These are phyloP conservation scores for Phyto melanocephala DNA, from an alignment of 2,888 invertebrate species.

Conservation along the genomic window DNA sequence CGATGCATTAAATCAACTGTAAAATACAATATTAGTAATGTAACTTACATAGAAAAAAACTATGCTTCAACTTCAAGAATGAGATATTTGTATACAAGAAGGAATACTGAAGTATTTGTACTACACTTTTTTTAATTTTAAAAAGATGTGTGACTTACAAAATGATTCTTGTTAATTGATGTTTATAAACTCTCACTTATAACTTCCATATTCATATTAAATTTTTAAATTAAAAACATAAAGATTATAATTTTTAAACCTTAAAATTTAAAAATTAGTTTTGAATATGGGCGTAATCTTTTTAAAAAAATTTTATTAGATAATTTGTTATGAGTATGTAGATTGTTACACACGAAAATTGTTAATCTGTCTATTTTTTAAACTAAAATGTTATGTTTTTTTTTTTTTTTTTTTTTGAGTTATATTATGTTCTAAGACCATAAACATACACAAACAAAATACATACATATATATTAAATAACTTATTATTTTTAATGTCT, in stretches of 20 bases:
- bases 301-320: constrained; percentile 66
- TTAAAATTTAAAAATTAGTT: constrained; percentile 58
- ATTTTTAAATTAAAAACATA: too few species aligned
- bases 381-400: constrained; percentile 51
- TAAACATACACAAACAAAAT: background rate
- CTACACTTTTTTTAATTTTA: too few species aligned
- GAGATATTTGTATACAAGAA: background rate
- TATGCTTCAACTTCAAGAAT: background rate
- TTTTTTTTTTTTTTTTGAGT: constrained; percentile 61
- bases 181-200: background rate
- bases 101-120: background rate
- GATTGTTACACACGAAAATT: constrained; percentile 71
- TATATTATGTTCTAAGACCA: constrained; percentile 19
- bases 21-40: background rate
- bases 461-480: background rate
- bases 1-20: constrained; percentile 58
- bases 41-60: background rate
- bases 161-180: background rate
- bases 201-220: too few species aligned
- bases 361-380: constrained; percentile 70
- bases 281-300: constrained; percentile 52
- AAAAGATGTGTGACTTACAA: too few species aligned
- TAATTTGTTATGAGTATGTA: constrained; percentile 67
- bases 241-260: too few species aligned
- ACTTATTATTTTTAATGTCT: background rate